Base-by-base conservation (phyloP, 2,113 vertebrate species). In the Pterocles orientalis region DNA sequence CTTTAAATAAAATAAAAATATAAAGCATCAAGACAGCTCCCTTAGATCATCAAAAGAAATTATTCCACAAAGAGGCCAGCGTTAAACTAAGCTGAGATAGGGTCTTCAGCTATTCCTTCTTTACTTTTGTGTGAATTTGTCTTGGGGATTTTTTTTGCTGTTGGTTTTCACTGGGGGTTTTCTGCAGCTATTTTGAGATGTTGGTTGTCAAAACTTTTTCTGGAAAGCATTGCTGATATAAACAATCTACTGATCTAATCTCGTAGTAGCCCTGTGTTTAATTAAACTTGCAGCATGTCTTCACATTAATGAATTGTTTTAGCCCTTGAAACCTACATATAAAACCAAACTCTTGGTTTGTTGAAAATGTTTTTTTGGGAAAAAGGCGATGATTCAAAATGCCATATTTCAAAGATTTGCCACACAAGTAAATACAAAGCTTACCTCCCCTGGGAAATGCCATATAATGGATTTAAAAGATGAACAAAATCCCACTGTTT, bases 401-500 rank as follows among this genome's bases (percentile, higher is more conserved):
- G 61, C 10, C 33, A 2, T 53, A 64, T 92, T 96, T 94, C 70
- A 95, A 84, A 87, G 54, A 66, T 48, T 12, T 90, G 53, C 83
- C 81, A 68, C 62, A 71, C 61, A 61, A 89, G 58, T 85, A 95
- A 96, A 93, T 85, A 90, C 58, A 91, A 90, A 92, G 88, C 56
- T 83, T 83, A 62, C 25, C 66, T 95, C 66, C 65, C 33, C 58
- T 86, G 72, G 48, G 85, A 96, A 96, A 95, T 19, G 39, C 19
- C 61, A 72, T 47, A 88, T 78, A 94, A 94, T 87, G 89, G 71
- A 64, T 93, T 95, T 95, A 90, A 97, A 91, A 92, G 87, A 96
- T 82, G 91, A 93, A 94, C 33, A 95, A 95, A 95, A 96, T 93
- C 91, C 69, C 66, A 71, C 25, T 95, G 87, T 96, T 97, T 97